phyloP scores from a whole-genome alignment of 1,140 invertebrate species.

The Trinorchestia longiramus region DNA sequence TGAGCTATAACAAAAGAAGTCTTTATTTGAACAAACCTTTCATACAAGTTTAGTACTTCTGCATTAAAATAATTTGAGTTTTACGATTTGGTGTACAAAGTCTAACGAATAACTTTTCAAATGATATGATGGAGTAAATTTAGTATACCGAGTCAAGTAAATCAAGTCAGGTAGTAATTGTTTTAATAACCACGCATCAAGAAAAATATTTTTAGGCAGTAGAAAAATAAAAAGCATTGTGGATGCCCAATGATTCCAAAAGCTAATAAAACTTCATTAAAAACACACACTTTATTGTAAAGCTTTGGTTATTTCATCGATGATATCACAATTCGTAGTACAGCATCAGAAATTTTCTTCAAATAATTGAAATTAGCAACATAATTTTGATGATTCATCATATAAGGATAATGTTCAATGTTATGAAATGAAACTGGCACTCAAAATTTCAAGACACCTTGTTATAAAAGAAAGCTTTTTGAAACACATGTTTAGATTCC shows the following conservation, averaged over 20 bases:
- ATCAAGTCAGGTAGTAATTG: neutral
- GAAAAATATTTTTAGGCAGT: too few relatives aligned
- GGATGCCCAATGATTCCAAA: neutral
- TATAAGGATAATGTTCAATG: neutral
- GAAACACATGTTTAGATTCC: neutral
- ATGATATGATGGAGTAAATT: neutral
- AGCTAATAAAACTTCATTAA: neutral
- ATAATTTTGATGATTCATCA: neutral
- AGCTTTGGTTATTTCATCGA: slow-evolving; percentile 37
- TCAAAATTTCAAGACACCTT: neutral
- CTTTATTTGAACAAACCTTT: too few relatives aligned
- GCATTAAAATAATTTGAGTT: neutral
- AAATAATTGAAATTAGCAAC: neutral
- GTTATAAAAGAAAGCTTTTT: neutral
- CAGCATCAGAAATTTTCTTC: neutral
- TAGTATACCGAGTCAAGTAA: neutral
- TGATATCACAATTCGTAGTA: slow-evolving; percentile 24
- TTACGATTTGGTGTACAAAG: neutral
- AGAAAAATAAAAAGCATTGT: neutral
- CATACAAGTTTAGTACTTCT: too few relatives aligned
- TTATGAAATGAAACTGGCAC: neutral
- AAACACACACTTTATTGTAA: slow-evolving; percentile 42
- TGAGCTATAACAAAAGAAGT: too few relatives aligned
- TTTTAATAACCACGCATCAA: neutral
- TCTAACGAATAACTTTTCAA: neutral